Base-by-base conservation (phyloP, 2,797 vertebrate species). In the Syndactyla subalaris region DNA sequence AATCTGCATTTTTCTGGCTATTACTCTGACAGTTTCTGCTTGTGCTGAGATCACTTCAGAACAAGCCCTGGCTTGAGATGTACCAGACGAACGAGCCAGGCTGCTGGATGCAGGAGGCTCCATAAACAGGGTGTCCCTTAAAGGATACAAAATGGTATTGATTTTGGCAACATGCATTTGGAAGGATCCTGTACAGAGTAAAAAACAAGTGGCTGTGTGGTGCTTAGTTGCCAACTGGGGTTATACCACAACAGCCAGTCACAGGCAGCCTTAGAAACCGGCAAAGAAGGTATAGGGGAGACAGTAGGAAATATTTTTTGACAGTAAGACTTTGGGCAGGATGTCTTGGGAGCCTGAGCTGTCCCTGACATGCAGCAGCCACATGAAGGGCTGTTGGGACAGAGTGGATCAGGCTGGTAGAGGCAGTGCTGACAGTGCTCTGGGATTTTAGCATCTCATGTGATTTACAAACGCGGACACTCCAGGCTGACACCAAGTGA, bases 61-160 rank as follows among this genome's bases (percentile, higher is more conserved):
- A 86, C 94, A 94, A 89, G 94, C 48, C 83, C 48, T 2, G 5
- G 66, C 91, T 92, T 95, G 95, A 90, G 75, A 12, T 7, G 38
- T 71, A 59, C 19, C 63, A 71, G 78, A n/a, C 0, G 1, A 57
- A 66, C 0, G 0, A 88, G 74, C 19, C 49, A 23, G 34, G 55
- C 86, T 92, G 86, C 62, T 0, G 2, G 46, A 46, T 58, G 51
- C 66, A 75, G 85, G 59, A 70, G 57, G 70, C 66, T 66, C 70
- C 59, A 13, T 29, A 23, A 76, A 46, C 62, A 87, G 61, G 23
- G 49, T 59, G 30, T 65, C 85, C 70, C 58, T 78, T 29, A 45
- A 55, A 88, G 55, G 21, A 85, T 41, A 23, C 29, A 39, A 49
- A 89, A 67, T 2, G 8, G 55, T 48, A 13, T 30, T 79, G 85